Percentiles rank a stretch among this genome's conserved stretches.
Evolutionary conservation across 2,797 vertebrate genomes (phyloP).

Genomic region (Nannoperca australis): DNA sequence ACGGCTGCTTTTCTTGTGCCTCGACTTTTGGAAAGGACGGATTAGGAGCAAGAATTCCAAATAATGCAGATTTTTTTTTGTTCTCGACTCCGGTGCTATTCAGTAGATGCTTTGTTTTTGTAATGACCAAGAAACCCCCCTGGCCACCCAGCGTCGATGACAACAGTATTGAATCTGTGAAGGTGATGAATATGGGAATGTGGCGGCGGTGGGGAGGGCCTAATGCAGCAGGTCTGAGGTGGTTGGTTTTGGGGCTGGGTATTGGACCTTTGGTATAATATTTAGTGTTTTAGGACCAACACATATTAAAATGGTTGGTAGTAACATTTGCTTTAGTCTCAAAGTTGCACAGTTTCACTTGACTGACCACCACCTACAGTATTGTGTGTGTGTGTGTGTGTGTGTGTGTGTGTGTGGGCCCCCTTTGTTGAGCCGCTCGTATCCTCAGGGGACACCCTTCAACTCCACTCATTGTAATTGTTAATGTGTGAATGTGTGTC

Average conservation of each 20-base stretch:
- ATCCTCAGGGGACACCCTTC: conserved; percentile 70
- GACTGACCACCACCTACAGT: not conserved
- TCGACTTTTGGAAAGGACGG: conserved; percentile 57
- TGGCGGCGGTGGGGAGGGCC: not conserved
- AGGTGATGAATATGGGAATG: conserved; percentile 50
- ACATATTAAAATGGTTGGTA: too few relatives aligned
- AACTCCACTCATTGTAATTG: conserved; percentile 73
- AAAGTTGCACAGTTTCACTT: not conserved
- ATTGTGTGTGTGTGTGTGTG: conserved; percentile 11
- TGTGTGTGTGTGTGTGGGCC: conserved; percentile 33
- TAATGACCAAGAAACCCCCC: conserved; percentile 32
- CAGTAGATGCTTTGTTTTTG: conserved; percentile 59
- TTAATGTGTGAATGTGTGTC: conserved; percentile 69
- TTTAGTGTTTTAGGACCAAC: too few relatives aligned
- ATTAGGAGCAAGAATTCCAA: conserved; percentile 71
- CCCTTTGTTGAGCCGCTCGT: conserved; percentile 56
- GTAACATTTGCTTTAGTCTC: not conserved
- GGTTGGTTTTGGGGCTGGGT: not conserved
- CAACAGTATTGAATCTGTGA: conserved; percentile 35
- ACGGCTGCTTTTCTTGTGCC: conserved; percentile 65
- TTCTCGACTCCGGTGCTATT: conserved; percentile 34
- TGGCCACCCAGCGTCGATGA: conserved; percentile 59
- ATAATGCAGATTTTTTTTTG: conserved; percentile 38
- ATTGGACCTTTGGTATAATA: not conserved
- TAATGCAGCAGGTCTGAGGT: conserved; percentile 7